Percentiles rank a stretch among this genome's conserved stretches.
phyloP scores from a whole-genome alignment of 1,140 invertebrate species.

The Dryas iulia region DNA sequence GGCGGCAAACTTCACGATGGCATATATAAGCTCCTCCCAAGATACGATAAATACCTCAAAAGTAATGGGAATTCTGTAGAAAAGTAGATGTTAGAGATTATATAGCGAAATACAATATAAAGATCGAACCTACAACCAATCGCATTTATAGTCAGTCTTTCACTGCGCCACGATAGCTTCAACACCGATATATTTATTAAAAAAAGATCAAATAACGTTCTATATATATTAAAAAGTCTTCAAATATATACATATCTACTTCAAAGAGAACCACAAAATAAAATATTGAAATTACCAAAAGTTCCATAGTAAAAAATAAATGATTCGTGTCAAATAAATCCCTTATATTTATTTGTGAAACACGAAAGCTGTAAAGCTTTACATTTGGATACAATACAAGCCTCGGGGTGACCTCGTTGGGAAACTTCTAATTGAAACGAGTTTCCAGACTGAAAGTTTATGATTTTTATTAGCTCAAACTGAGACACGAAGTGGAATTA shows the following conservation, averaged over 20 bases:
- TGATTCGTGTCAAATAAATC: neutral
- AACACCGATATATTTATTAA: too few species aligned
- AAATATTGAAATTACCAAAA: neutral
- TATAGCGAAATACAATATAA: neutral
- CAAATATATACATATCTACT: too few species aligned
- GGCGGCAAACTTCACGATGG: too few species aligned
- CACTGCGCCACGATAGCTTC: too few species aligned
- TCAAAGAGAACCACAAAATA: neutral
- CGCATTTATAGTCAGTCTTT: too few species aligned
- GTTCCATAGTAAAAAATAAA: neutral
- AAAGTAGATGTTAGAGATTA: too few species aligned
- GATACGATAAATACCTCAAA: too few species aligned
- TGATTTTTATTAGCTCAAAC: neutral
- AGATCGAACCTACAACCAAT: too few species aligned
- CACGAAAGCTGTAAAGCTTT: neutral
- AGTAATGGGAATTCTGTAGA: too few species aligned
- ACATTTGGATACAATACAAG: constrained; percentile 3
- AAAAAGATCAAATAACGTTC: too few species aligned
- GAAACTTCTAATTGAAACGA: neutral
- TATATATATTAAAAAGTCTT: too few species aligned
- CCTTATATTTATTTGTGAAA: neutral
- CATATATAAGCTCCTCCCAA: too few species aligned
- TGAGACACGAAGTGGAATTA: neutral
- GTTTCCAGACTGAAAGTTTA: neutral
- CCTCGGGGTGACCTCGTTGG: neutral